phyloP scores from a whole-genome alignment of 2,888 invertebrate genomes.

The Junonia oenone region DNA sequence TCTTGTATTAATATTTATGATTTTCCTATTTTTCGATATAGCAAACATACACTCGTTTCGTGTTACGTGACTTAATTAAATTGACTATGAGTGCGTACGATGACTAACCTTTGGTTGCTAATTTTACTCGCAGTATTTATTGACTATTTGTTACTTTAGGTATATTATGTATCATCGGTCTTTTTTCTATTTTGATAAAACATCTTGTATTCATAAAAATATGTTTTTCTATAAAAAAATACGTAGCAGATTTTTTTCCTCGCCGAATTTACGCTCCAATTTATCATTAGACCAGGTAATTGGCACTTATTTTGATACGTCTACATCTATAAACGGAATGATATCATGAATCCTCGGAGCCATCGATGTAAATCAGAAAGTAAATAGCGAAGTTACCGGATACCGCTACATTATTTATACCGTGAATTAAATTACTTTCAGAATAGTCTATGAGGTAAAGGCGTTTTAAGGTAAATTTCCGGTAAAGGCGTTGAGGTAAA shows the following conservation, averaged over 20 bases:
- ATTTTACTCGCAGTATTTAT: too few relatives aligned
- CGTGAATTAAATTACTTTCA: not conserved
- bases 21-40: not conserved
- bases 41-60: not conserved
- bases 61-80: not conserved
- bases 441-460: slow-evolving; percentile 1
- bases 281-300: not conserved
- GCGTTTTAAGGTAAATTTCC: too few relatives aligned
- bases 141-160: too few relatives aligned
- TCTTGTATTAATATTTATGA: slow-evolving; percentile 11
- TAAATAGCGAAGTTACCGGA: not conserved
- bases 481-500: too few relatives aligned
- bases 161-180: too few relatives aligned
- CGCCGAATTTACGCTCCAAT: not conserved
- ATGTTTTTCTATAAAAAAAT: not conserved
- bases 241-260: not conserved
- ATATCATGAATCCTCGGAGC: not conserved
- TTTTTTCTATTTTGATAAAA: too few relatives aligned
- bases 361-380: not conserved
- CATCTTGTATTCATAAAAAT: too few relatives aligned
- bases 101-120: not conserved
- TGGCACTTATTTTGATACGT: not conserved
- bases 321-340: not conserved
- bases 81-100: not conserved
- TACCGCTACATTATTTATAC: not conserved